Evolutionary conservation across 1,140 invertebrate species (phyloP), one percentile per base, ranked within the genome.

Genomic region (Eubasilissa regina): DNA sequence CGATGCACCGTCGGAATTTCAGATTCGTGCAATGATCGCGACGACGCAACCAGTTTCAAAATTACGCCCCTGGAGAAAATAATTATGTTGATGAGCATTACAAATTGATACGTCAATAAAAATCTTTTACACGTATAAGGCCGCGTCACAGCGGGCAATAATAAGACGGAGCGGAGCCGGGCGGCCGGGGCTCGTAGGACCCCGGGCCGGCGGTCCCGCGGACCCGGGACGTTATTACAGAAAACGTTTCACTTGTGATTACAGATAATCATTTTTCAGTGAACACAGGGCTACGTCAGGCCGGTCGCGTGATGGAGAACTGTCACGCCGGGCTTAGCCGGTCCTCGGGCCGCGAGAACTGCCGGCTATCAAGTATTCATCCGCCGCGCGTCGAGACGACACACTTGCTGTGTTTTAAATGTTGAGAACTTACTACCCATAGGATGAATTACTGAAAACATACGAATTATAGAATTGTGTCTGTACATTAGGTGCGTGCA

Each of bases 41-140:
- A 35, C 25, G 25, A 17, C 17, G 60, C n/a, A 74, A 74, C 70
- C 70, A 15, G 70, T 74, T 74, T 45, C 12, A 56, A 47, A 48
- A 35, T 43, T 56, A 35, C 35, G 70, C 70, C 70, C n/a, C 70
- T 56, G 53, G 70, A 55, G 25, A 55, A 64, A 74, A 74, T 74
- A 74, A 74, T 74, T 74, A 74, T 56, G 70, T 74, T 74, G 53
- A 74, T 43, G 70, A 58, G 70, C 70, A 74, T 74, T 74, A 74
- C 70, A 56, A 74, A 74, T 74, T 56, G 70, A 74, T 74, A 25
- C 70, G 70, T 74, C 51, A 74, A 74, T 74, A 74, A 43, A 55
- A 74, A n/a, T 58, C 13, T 15, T 56, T 15, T 15, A 35, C 48
- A 72, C 12, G 51, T 35, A 35, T 25, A 51, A 55, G 25, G 53